Evolutionary conservation across 2,797 vertebrate species (phyloP), one percentile per base, ranked within the genome.

Genomic region (Siniperca scherzeri): DNA sequence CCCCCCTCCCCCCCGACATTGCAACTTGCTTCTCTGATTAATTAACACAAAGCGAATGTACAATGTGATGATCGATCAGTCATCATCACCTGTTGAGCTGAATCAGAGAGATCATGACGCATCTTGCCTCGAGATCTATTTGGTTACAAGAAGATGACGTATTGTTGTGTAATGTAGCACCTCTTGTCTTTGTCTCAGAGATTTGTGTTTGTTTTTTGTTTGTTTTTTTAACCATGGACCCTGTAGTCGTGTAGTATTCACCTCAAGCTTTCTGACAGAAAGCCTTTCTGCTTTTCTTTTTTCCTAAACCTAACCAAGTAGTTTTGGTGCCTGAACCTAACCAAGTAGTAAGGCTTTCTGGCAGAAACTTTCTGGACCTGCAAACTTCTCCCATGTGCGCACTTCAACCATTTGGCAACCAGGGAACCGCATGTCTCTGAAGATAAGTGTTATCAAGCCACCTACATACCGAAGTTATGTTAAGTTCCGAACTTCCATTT

Each of bases 381-480:
- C 5, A 36, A 7, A 36, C 36, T 36, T 36, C 36, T 36, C 36
- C 36, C 36, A 36, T 36, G 36, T 36, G 36, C 36, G 27, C 33
- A 33, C 33, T 36, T 67, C 5, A n/a, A 48, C 17, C 21, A 27
- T 27, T 7, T 22, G 17, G n/a, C 55, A 27, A 53, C 50, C 48
- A 52, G 50, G 16, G 61, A 52, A 42, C n/a, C 21, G 1, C 9
- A 13, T 38, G 13, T 62, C 30, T 60, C 30, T 59, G 19, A 40
- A 50, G 40, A 56, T 74, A 33, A 52, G 48, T 42, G 33, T 72
- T 67, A 68, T 68, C 64, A 53, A 25, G 46, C 33, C 38, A 50
- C 7, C 7, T 66, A 44, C 52, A 50, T 7, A 56, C 17, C 12
- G 4, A 33, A 50, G 36, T 5, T n/a, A 7, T n/a, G n/a, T n/a